A percentile compares a stretch with the other conserved stretches of the same genome.
phyloP scores from a whole-genome alignment of 2,888 invertebrate species.

The Diogma glabrata region DNA sequence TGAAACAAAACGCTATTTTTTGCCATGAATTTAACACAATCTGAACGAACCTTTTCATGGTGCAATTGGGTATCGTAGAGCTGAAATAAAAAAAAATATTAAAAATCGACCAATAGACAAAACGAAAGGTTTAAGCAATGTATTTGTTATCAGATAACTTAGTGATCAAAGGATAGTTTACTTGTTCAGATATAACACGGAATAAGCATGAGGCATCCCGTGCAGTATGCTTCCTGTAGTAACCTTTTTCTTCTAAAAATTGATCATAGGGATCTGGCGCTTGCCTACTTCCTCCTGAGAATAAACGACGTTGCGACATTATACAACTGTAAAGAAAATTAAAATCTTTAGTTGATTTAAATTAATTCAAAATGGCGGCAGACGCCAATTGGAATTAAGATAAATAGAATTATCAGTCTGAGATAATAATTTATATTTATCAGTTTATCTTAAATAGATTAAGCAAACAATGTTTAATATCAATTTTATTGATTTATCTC shows the following conservation, averaged over 20 bases:
- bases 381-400: too few species aligned
- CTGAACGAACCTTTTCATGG: conserved; percentile 60
- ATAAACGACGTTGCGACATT: conserved; percentile 25
- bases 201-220: conserved; percentile 83
- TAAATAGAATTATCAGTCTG: too few species aligned
- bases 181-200: conserved; percentile 78
- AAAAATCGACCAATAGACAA: too few species aligned
- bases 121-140: too few species aligned
- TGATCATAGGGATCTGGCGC: conserved; percentile 47
- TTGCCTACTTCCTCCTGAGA: conserved; percentile 34
- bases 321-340: too few species aligned
- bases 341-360: too few species aligned
- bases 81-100: conserved; percentile 23
- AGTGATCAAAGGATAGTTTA: neutral
- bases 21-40: conserved; percentile 62
- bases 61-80: conserved; percentile 52
- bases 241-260: conserved; percentile 67
- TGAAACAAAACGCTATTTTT: conserved; percentile 50
- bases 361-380: too few species aligned
- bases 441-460: too few species aligned
- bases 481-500: too few species aligned
- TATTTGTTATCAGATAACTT: too few species aligned
- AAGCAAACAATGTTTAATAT: too few species aligned
- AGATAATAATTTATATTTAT: too few species aligned
- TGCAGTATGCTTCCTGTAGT: conserved; percentile 78